These are phyloP conservation scores for Channa striata DNA, from an alignment of 2,797 vertebrate species.

Conservation along the genomic window DNA sequence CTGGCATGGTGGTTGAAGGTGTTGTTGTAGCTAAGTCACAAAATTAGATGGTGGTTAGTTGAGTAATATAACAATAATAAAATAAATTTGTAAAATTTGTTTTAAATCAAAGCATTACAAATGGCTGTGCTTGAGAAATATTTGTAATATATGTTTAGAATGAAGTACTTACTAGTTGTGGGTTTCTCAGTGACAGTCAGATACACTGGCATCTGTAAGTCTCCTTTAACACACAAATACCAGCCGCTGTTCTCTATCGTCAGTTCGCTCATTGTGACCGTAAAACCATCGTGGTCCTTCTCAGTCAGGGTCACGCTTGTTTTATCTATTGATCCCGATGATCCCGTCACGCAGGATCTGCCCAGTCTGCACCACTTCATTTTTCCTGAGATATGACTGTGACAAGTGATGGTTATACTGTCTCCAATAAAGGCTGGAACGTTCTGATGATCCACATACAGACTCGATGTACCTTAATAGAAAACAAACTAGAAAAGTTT, in stretches of 20 bases:
- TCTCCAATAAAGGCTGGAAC: constrained; percentile 3
- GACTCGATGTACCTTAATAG: background rate
- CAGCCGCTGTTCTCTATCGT: constrained; percentile 41
- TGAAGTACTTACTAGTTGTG: constrained; percentile 12
- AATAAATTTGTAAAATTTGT: no score
- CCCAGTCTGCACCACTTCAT: constrained; percentile 49
- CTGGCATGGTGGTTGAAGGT: no score
- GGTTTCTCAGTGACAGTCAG: constrained; percentile 9
- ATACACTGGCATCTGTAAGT: constrained; percentile 61
- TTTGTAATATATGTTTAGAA: background rate
- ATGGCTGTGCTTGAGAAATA: background rate
- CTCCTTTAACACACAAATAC: constrained; percentile 48
- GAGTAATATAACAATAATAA: no score
- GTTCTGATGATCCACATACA: constrained; percentile 36
- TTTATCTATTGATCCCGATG: constrained; percentile 2
- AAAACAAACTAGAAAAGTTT: background rate
- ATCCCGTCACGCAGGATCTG: background rate
- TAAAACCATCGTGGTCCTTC: fast-evolving
- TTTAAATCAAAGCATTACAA: no score
- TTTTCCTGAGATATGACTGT: fast-evolving
- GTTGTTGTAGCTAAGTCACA: no score
- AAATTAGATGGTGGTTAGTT: no score
- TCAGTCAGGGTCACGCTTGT: background rate
- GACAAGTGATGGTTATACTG: fast-evolving
- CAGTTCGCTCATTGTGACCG: constrained; percentile 51